Percentiles rank a stretch among this genome's conserved stretches.
Evolutionary conservation across 2,113 vertebrate species (phyloP).

Genomic region (Orientallactaga bullata): DNA sequence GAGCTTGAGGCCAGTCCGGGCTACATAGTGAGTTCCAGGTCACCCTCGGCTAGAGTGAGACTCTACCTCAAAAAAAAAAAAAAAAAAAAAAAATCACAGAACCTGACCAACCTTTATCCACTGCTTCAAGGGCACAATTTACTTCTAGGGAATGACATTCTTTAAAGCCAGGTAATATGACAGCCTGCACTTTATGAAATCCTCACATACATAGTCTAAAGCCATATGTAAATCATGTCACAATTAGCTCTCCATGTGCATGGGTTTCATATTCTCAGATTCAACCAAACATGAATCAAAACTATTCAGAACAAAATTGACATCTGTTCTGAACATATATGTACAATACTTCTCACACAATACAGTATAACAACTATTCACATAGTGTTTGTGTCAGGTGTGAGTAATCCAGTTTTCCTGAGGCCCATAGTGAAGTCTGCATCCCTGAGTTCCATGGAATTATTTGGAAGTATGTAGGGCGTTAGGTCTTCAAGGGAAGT

Average conservation of each 20-base stretch:
- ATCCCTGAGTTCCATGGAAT: background rate
- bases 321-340: background rate
- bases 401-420: too few relatives aligned
- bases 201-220: background rate
- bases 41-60: too few relatives aligned
- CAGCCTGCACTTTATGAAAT: background rate
- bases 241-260: background rate
- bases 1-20: too few relatives aligned
- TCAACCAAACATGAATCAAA: background rate
- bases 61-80: too few relatives aligned
- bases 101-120: background rate
- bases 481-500: too few relatives aligned
- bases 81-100: background rate
- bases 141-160: background rate
- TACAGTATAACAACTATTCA: background rate
- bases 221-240: background rate
- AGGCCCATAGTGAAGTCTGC: background rate
- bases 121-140: background rate
- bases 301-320: background rate
- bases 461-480: background rate
- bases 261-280: background rate
- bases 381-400: too few relatives aligned
- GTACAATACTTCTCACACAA: background rate
- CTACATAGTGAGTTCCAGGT: too few relatives aligned
- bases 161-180: background rate